phyloP scores from a whole-genome alignment of 2,113 vertebrate genomes.

The Malaclemys terrapin region DNA sequence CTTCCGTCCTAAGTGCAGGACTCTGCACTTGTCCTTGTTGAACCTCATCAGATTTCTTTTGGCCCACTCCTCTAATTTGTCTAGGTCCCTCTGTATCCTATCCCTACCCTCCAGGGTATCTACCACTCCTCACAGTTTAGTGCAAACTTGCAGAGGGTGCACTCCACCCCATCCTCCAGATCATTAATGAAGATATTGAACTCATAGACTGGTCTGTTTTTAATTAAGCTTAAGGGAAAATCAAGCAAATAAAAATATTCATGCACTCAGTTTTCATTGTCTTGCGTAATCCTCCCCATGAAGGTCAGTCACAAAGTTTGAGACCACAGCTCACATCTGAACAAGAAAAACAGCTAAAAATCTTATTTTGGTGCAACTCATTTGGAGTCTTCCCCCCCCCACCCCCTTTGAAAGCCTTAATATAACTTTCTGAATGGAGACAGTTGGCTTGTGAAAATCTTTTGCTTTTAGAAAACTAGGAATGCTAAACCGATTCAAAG shows the following conservation, averaged over 20 bases:
- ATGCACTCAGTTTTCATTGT: not conserved
- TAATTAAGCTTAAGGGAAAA: not conserved
- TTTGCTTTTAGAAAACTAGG: not conserved
- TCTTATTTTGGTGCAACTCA: not conserved
- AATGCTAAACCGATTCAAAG: not conserved
- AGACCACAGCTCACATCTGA: not conserved
- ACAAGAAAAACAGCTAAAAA: not conserved
- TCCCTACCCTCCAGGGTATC: too few species aligned
- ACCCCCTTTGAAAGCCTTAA: not conserved
- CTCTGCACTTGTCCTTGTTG: too few species aligned
- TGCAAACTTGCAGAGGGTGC: too few species aligned
- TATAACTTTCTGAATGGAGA: not conserved
- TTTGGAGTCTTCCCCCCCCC: not conserved
- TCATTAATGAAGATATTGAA: too few species aligned
- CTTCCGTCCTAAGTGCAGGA: too few species aligned
- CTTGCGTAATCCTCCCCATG: not conserved
- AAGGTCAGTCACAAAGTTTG: not conserved
- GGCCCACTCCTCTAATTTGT: too few species aligned
- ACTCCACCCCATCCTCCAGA: too few species aligned
- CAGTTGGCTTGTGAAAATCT: not conserved
- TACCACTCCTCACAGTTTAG: too few species aligned
- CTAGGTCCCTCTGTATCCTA: too few species aligned
- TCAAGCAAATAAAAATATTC: not conserved
- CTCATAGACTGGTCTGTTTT: not conserved
- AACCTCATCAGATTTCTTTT: too few species aligned